phyloP scores from a whole-genome alignment of 1,140 invertebrate genomes.

The Diorhabda sublineata region DNA sequence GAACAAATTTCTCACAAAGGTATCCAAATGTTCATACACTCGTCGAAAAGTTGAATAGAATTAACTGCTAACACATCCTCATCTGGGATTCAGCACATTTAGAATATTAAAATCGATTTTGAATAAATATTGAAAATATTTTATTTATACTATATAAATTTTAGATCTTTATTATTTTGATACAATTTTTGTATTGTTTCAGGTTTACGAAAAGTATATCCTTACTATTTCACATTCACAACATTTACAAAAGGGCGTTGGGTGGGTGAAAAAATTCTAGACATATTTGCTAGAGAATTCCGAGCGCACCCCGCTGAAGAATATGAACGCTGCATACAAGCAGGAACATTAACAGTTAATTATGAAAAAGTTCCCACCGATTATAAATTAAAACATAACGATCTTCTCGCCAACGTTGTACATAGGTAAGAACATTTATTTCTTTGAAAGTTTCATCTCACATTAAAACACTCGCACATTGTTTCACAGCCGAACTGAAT shows the following conservation, averaged over 20 bases:
- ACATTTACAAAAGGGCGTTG: constrained; percentile 97
- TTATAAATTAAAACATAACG: constrained; percentile 90
- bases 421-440: constrained; percentile 71
- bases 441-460: not conserved
- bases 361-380: constrained; percentile 88
- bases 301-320: constrained; percentile 86
- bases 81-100: too few relatives aligned
- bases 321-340: constrained; percentile 85
- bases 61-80: too few relatives aligned
- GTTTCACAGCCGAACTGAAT: too few relatives aligned
- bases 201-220: constrained; percentile 97
- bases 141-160: too few relatives aligned
- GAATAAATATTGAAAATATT: too few relatives aligned
- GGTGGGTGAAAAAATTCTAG: constrained; percentile 90
- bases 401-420: constrained; percentile 89
- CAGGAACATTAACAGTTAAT: constrained; percentile 91
- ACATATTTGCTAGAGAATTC: constrained; percentile 93
- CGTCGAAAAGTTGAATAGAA: too few relatives aligned
- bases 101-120: too few relatives aligned
- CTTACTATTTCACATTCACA: constrained; percentile 96
- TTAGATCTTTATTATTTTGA: too few relatives aligned
- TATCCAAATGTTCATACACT: too few relatives aligned
- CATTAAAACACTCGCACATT: too few relatives aligned
- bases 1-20: too few relatives aligned
- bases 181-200: constrained; percentile 35